Conservation (phyloP, 2,797 vertebrate species). For the Gadopsis bispinosus region DNA sequence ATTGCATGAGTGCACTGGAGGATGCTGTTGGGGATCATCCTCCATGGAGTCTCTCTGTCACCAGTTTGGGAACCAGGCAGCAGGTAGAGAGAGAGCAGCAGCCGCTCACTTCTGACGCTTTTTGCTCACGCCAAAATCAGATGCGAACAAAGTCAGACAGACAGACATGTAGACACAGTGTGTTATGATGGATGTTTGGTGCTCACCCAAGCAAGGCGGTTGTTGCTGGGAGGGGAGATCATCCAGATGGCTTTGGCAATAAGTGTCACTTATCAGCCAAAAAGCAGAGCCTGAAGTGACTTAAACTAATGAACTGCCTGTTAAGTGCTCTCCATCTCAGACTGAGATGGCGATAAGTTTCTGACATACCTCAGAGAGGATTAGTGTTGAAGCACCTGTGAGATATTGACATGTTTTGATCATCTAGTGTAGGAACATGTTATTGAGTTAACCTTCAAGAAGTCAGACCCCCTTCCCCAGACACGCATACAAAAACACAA, state of each 20-base stretch:
- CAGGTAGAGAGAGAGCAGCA: slow-evolving; percentile 45
- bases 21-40: slow-evolving; percentile 50
- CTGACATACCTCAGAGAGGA: slow-evolving; percentile 73
- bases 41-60: slow-evolving; percentile 52
- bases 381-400: slow-evolving; percentile 74
- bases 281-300: slow-evolving; percentile 80
- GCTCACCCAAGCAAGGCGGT: slow-evolving; percentile 71
- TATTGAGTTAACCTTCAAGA: slow-evolving; percentile 74
- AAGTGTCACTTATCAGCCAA: slow-evolving; percentile 84
- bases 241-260: slow-evolving; percentile 79
- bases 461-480: slow-evolving; percentile 12
- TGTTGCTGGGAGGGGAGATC: slow-evolving; percentile 76
- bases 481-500: slow-evolving; percentile 32
- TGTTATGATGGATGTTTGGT: slow-evolving; percentile 76
- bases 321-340: slow-evolving; percentile 76
- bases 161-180: slow-evolving; percentile 53
- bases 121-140: slow-evolving; percentile 47
- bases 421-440: slow-evolving; percentile 58
- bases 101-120: slow-evolving; percentile 62
- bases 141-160: slow-evolving; percentile 53
- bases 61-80: slow-evolving; percentile 50
- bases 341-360: slow-evolving; percentile 66
- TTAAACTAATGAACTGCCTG: slow-evolving; percentile 83
- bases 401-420: slow-evolving; percentile 79
- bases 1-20: slow-evolving; percentile 69